Conservation (phyloP, 2,888 invertebrate genomes). For the Cantharis rustica region DNA sequence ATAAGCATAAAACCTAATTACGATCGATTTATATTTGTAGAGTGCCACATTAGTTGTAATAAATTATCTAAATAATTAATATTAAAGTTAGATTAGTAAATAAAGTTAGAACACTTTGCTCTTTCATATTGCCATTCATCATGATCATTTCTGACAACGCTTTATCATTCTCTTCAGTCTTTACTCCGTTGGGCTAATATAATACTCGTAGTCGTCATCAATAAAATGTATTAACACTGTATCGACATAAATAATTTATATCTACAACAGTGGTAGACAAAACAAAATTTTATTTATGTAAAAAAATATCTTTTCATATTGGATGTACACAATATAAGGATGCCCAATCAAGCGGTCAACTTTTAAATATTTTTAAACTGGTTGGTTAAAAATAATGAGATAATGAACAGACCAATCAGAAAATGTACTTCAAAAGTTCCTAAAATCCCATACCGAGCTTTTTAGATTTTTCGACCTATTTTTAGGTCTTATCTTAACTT, state of each 20-base stretch:
- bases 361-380: too few species aligned
- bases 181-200: background rate
- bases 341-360: too few species aligned
- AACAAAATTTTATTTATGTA: background rate
- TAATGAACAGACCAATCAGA: too few species aligned
- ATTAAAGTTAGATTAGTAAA: background rate
- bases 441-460: too few species aligned
- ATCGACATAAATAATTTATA: background rate
- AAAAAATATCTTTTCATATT: background rate
- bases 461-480: too few species aligned
- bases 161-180: background rate
- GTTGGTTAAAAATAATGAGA: too few species aligned
- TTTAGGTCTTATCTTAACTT: too few species aligned
- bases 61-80: background rate
- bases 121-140: background rate
- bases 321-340: too few species aligned
- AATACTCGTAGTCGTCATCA: background rate
- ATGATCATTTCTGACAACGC: background rate
- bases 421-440: too few species aligned
- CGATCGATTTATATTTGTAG: background rate
- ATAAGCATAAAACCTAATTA: background rate
- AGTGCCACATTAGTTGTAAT: background rate
- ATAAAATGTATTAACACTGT: background rate
- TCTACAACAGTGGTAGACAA: background rate
- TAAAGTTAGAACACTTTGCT: background rate